These are phyloP conservation scores for Chloropsis cyanopogon DNA, from an alignment of 2,113 vertebrate species.

Conservation along the genomic window DNA sequence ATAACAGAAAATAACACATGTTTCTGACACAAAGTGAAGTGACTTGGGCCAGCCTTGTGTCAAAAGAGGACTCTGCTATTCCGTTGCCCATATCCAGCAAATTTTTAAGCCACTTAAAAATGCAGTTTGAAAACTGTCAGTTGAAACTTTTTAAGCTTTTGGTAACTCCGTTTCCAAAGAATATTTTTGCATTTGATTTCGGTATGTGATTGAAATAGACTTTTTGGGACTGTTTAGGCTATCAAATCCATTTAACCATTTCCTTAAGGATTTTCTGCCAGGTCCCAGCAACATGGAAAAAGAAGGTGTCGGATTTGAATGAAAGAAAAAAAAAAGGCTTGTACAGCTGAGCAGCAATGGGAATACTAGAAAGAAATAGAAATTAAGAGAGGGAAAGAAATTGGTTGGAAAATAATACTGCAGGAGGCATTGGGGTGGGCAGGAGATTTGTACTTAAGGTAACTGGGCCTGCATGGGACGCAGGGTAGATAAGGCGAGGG, in stretches of 20 bases:
- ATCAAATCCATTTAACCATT: background rate
- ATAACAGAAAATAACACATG: fast-evolving
- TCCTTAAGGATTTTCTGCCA: background rate
- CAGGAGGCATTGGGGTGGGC: background rate
- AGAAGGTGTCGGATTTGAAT: background rate
- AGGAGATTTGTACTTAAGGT: background rate
- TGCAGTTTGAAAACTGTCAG: background rate
- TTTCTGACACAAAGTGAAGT: background rate
- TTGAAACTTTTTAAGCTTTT: background rate
- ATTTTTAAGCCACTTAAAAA: background rate
- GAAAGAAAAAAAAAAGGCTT: background rate
- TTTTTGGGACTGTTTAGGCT: background rate
- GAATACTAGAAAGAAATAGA: background rate
- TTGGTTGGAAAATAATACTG: background rate
- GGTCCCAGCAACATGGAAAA: background rate
- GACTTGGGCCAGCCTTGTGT: background rate
- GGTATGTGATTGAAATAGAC: background rate
- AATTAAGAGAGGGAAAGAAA: background rate
- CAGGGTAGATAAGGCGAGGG: background rate
- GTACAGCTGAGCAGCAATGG: background rate
- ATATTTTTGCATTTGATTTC: background rate
- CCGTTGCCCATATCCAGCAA: background rate
- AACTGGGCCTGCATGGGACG: background rate
- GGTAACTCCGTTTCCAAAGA: background rate
- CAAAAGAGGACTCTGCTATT: background rate